These are phyloP conservation scores for Dasyurus viverrinus DNA, from an alignment of 2,113 vertebrate genomes.

Conservation along the genomic window DNA sequence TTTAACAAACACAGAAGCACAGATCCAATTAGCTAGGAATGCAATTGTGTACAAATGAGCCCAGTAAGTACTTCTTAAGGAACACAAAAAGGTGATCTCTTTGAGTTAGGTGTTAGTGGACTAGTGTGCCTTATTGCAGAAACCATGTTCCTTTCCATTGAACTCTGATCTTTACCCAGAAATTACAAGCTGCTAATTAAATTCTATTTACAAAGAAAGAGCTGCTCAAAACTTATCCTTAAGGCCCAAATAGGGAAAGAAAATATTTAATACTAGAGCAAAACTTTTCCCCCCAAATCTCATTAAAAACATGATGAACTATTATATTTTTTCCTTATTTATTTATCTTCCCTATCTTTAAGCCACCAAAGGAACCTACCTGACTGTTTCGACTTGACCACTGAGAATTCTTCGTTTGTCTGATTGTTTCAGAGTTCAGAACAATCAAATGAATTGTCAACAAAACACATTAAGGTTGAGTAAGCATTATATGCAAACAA, in stretches of 20 bases:
- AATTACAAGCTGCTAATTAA: conserved; percentile 68
- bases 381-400: conserved; percentile 11
- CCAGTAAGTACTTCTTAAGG: conserved; percentile 50
- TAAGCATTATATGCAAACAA: neutral
- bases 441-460: neutral
- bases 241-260: conserved; percentile 5
- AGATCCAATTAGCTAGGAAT: conserved; percentile 76
- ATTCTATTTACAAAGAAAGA: conserved; percentile 65
- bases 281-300: conserved; percentile 34
- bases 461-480: neutral
- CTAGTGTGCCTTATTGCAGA: conserved; percentile 32
- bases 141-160: conserved; percentile 46
- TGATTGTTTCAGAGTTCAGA: neutral
- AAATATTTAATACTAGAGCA: neutral
- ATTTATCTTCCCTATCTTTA: conserved; percentile 35
- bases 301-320: neutral
- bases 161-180: conserved; percentile 68
- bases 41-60: conserved; percentile 65
- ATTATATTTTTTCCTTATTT: neutral
- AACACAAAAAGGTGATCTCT: conserved; percentile 37
- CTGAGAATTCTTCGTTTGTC: conserved; percentile 19
- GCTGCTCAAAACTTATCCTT: conserved; percentile 49
- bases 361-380: neutral
- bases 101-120: conserved; percentile 34
- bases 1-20: conserved; percentile 65